Conservation (phyloP, 2,888 invertebrate genomes). For the Augiades crinisus region DNA sequence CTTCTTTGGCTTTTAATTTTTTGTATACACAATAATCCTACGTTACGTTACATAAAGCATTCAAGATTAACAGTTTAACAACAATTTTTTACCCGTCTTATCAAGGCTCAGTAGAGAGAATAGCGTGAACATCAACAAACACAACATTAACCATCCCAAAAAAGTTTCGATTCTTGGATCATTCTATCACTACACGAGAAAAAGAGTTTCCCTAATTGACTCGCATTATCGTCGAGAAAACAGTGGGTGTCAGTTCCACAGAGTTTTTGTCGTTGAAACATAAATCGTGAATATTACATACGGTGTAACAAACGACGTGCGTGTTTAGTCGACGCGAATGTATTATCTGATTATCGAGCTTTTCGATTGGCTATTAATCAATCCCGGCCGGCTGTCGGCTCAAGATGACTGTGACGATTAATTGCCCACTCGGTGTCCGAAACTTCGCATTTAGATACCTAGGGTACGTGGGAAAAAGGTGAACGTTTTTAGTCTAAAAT, state of each 20-base stretch:
- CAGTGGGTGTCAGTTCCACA: slow-evolving; percentile 19
- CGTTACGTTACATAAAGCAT: no score
- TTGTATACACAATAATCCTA: no score
- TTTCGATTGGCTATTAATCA: slow-evolving; percentile 48
- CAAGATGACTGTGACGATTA: slow-evolving; percentile 56
- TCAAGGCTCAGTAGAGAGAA: no score
- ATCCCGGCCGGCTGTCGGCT: slow-evolving; percentile 44
- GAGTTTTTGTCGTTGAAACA: slow-evolving; percentile 2
- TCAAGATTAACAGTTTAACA: no score
- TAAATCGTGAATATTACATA: slow-evolving; percentile 7
- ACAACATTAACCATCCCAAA: no score
- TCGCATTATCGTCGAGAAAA: slow-evolving; percentile 25
- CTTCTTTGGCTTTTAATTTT: no score
- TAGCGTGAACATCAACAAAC: no score
- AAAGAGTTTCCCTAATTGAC: slow-evolving; percentile 29
- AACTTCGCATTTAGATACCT: slow-evolving; percentile 19
- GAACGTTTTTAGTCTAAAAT: slow-evolving; percentile 32
- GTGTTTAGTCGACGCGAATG: slow-evolving; percentile 4
- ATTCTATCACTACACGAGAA: no score
- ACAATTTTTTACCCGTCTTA: no score
- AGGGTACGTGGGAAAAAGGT: slow-evolving; percentile 18
- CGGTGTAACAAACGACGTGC: slow-evolving; percentile 1
- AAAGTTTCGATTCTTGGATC: no score
- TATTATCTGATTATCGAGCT: slow-evolving; percentile 30
- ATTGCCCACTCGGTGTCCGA: slow-evolving; percentile 43